phyloP scores from a whole-genome alignment of 2,797 vertebrate genomes.

The Centropyge bicolor region DNA sequence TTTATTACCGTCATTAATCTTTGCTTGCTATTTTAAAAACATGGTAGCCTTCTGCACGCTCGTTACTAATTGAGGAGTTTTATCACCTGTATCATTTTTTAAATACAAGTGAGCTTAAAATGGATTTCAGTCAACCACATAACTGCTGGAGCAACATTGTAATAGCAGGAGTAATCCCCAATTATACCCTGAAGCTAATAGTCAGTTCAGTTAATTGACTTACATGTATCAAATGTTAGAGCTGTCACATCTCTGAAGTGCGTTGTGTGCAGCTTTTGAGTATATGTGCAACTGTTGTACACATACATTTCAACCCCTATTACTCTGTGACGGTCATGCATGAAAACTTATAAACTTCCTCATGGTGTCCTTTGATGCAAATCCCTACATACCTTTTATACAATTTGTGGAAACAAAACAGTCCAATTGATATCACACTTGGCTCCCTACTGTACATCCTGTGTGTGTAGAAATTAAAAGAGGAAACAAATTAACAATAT shows the following conservation, averaged over 20 bases:
- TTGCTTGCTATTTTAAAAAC: background rate
- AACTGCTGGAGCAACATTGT: background rate
- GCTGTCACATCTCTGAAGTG: background rate
- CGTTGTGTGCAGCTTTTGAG: background rate
- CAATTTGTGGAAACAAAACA: slow-evolving; percentile 1
- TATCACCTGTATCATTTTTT: slow-evolving; percentile 3
- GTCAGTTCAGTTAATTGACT: background rate
- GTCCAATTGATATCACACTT: background rate
- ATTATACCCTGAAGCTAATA: too few species aligned
- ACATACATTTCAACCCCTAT: background rate
- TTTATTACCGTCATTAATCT: slow-evolving; percentile 6
- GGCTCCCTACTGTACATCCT: background rate
- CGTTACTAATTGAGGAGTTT: background rate
- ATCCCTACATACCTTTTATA: background rate
- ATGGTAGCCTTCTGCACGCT: background rate
- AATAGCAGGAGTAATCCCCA: background rate
- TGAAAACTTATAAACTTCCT: background rate
- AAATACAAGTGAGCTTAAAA: background rate
- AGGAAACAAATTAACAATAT: background rate
- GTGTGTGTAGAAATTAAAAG: background rate
- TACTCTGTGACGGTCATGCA: too few species aligned
- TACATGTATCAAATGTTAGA: background rate
- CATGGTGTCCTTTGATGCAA: background rate
- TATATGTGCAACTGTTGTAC: background rate
- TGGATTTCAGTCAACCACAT: background rate